Conservation (phyloP, 2,888 invertebrate genomes). For the Melitaea athalia region DNA sequence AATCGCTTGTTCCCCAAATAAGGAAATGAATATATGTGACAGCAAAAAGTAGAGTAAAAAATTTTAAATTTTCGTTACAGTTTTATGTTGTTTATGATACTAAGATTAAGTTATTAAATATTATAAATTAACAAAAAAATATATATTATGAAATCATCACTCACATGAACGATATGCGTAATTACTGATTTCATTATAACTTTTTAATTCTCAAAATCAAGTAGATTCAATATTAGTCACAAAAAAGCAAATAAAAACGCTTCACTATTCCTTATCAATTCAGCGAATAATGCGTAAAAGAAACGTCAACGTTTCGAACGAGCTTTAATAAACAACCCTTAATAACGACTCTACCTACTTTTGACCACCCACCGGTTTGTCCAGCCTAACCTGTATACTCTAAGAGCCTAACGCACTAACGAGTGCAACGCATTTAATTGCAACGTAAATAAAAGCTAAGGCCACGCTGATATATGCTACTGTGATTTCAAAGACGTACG, state of each 20-base stretch:
- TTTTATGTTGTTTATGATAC: too few species aligned
- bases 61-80: too few species aligned
- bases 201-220: too few species aligned
- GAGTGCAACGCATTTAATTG: conserved; percentile 41
- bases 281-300: conserved; percentile 10
- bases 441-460: conserved; percentile 40
- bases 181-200: too few species aligned
- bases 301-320: conserved; percentile 14
- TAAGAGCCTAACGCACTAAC: conserved; percentile 39
- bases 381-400: too few species aligned
- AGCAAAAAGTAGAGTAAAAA: too few species aligned
- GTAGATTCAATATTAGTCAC: neutral
- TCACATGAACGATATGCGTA: too few species aligned
- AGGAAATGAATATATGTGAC: too few species aligned
- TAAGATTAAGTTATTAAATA: too few species aligned
- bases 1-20: too few species aligned
- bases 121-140: too few species aligned
- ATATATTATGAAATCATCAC: too few species aligned
- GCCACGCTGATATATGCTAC: conserved; percentile 31
- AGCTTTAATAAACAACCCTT: conserved; percentile 23
- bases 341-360: conserved; percentile 26
- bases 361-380: conserved; percentile 31
- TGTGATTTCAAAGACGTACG: conserved; percentile 37
- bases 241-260: neutral
- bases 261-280: neutral